A percentile compares a stretch with the other conserved stretches of the same genome.
phyloP scores from a whole-genome alignment of 2,797 vertebrate species.

The Paguma larvata region DNA sequence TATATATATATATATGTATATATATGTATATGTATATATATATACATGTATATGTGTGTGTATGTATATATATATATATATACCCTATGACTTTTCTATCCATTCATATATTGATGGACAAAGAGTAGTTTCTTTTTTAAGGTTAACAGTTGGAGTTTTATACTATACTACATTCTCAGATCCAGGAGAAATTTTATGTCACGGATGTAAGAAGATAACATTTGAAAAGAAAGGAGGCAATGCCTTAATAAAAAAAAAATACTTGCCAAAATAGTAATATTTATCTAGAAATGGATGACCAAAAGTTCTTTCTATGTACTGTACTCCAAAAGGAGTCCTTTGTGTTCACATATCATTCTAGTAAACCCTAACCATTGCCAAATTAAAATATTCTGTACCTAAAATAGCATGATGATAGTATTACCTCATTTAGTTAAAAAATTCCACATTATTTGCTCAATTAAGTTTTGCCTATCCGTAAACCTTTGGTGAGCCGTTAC shows the following conservation, averaged over 20 bases:
- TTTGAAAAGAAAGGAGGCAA: background rate
- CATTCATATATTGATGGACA: background rate
- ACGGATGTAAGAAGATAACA: background rate
- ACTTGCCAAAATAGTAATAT: background rate
- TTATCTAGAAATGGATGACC: background rate
- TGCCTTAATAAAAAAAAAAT: background rate
- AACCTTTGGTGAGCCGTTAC: background rate
- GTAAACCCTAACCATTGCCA: background rate
- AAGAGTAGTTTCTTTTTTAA: constrained; percentile 44
- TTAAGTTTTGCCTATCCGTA: background rate
- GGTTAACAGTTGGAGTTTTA: background rate
- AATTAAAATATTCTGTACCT: background rate
- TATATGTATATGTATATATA: background rate
- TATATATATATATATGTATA: background rate
- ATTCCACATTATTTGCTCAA: background rate
- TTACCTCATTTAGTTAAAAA: background rate
- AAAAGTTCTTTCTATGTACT: background rate
- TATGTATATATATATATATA: rapidly evolving
- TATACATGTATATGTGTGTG: background rate
- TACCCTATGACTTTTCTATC: background rate
- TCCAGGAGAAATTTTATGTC: background rate
- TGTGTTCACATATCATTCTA: background rate
- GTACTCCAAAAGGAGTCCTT: background rate
- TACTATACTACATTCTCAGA: background rate
- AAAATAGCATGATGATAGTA: background rate